Evolutionary conservation across 2,797 vertebrate species (phyloP), one percentile per base, ranked within the genome.

Genomic region (Onychomys leucogaster): DNA sequence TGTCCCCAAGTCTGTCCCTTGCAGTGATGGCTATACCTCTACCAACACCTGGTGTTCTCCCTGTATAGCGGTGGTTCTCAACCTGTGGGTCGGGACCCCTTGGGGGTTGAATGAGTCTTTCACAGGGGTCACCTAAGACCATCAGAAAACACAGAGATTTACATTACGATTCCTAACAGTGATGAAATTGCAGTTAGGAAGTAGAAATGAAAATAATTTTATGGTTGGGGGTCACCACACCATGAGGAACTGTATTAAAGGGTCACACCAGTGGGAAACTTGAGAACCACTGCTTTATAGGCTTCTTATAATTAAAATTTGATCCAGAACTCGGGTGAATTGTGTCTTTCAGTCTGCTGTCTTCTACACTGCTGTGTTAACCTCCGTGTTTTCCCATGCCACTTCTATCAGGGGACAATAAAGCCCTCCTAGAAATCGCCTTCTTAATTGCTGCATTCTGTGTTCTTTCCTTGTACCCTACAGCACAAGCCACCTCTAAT

Each of bases 231-330:
- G 37, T 14, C 23, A 75, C 37, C 23, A 75, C 37, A 41, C 4
- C 19, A 75, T 25, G 37, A 25, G 37, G 5, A 43, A 75, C 71
- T 25, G 17, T 75, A 75, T 41, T 41, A 75, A 75, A 75, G 71
- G 21, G 21, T 13, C 21, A 12, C 23, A 75, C 4, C 37, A 43
- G 14, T 27, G 14, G 37, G 37, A 75, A 43, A 23, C 37, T 14
- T 43, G 37, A 41, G 71, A 71, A 25, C 37, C 25, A 41, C 6
- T 43, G 37, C 59, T 92, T 12, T 3, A 19, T 32, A 76, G n/a
- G 67, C 32, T 52, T 94, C 69, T 46, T 37, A 59, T 76, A 81
- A 92, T 73, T 87, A 96, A 92, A 95, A 94, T 76, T 63, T 89
- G 49, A 76, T 65, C 82, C 55, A 43, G 71, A 46, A 16, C 29